phyloP scores from a whole-genome alignment of 37 sponge, comb jelly and placozoan genomes.

The Theonella swinhoei region DNA sequence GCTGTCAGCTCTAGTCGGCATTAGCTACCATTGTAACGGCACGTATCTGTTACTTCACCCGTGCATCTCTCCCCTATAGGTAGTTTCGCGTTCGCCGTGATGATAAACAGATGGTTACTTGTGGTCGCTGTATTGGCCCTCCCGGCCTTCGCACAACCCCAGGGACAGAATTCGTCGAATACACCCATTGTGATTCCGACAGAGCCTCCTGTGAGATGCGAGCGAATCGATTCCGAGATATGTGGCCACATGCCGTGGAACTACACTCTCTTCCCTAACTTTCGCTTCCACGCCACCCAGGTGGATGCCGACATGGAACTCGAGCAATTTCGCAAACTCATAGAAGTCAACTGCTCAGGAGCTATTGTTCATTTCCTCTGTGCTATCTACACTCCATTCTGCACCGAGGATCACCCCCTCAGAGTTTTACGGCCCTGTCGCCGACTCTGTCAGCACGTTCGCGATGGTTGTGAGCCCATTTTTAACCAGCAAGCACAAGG shows the following conservation, averaged over 20 bases:
- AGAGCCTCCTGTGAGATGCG: not conserved
- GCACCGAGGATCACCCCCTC: not conserved
- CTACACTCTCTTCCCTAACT: conserved; percentile 59
- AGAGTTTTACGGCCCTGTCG: conserved; percentile 47
- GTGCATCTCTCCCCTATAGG: no score
- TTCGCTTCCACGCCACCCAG: conserved; percentile 34
- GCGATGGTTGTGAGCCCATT: conserved; percentile 49
- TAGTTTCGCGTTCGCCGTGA: no score
- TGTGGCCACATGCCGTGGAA: conserved; percentile 27
- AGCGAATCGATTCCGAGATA: conserved; percentile 22
- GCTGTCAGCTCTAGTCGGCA: no score
- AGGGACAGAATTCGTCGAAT: not conserved
- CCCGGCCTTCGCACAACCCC: not conserved
- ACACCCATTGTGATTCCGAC: not conserved
- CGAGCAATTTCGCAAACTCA: conserved; percentile 33
- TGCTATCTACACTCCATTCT: conserved; percentile 72
- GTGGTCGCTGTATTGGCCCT: not conserved
- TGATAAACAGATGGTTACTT: no score
- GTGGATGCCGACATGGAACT: conserved; percentile 46
- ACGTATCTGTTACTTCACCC: no score
- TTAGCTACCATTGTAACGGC: no score
- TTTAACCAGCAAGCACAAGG: not conserved
- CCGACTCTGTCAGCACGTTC: conserved; percentile 59
- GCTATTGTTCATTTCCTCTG: conserved; percentile 80
- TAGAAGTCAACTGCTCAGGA: conserved; percentile 47